phyloP scores from a whole-genome alignment of 2,113 vertebrate genomes.

The Perca flavescens region DNA sequence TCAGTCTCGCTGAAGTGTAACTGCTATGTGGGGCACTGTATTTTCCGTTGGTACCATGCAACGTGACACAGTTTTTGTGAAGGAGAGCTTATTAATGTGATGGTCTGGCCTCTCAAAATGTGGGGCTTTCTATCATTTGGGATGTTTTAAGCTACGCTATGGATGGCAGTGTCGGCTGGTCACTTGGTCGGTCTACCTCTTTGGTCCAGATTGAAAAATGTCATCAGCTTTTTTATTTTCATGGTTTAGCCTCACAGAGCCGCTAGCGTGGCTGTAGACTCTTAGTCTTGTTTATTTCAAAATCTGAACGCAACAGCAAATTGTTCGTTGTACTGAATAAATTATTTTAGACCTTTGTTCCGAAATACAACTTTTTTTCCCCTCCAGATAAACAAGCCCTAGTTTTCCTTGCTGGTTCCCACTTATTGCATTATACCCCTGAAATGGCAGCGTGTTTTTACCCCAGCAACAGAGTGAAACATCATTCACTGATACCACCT shows the following conservation, averaged over 20 bases:
- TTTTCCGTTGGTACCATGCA: background rate
- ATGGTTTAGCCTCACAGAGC: too few species aligned
- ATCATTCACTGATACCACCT: slow-evolving; percentile 16
- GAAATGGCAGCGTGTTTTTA: slow-evolving; percentile 39
- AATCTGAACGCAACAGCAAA: background rate
- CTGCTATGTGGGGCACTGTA: background rate
- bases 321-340: background rate
- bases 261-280: background rate
- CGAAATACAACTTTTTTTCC: background rate
- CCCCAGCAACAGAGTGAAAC: slow-evolving; percentile 40
- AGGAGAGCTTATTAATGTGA: background rate
- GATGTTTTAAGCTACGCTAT: background rate
- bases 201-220: background rate
- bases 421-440: slow-evolving; percentile 42
- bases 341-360: background rate
- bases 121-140: background rate
- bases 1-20: background rate
- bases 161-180: background rate
- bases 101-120: background rate
- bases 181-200: background rate
- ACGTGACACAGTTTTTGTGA: background rate
- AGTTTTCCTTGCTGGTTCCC: slow-evolving; percentile 4
- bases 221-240: too few species aligned
- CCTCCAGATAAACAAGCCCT: background rate
- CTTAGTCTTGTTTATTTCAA: slow-evolving; percentile 11